phyloP scores from a whole-genome alignment of 1,140 invertebrate species.

The Helicoverpa zea region DNA sequence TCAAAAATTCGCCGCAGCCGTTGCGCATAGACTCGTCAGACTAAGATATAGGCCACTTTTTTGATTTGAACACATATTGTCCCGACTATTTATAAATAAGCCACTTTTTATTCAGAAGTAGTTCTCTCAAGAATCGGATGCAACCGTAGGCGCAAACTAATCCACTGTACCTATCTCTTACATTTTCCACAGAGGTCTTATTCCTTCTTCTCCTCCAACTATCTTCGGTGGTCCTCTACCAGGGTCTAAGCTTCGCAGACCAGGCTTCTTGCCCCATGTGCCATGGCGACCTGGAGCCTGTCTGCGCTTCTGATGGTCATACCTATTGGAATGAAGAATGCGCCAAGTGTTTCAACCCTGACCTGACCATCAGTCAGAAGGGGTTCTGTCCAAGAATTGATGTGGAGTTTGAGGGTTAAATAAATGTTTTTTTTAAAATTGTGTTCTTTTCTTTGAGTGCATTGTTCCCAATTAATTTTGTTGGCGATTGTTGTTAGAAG shows the following conservation, averaged over 20 bases:
- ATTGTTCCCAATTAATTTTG: too few species aligned
- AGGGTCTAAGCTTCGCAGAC: neutral
- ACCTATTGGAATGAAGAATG: slow-evolving; percentile 55
- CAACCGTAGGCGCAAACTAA: too few species aligned
- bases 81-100: too few species aligned
- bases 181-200: neutral
- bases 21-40: too few species aligned
- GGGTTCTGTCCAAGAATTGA: slow-evolving; percentile 48
- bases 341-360: slow-evolving; percentile 53
- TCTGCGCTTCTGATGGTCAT: slow-evolving; percentile 54
- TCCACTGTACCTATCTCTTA: too few species aligned
- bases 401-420: slow-evolving; percentile 41
- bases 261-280: slow-evolving; percentile 31
- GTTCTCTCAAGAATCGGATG: too few species aligned
- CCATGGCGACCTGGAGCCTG: slow-evolving; percentile 33
- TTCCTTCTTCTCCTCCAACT: neutral
- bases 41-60: too few species aligned
- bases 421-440: neutral
- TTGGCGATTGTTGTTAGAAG: too few species aligned
- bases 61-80: too few species aligned
- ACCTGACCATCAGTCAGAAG: slow-evolving; percentile 55
- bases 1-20: too few species aligned
- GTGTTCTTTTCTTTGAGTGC: neutral
- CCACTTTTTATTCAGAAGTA: too few species aligned
- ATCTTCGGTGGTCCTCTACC: neutral